Percentiles rank a stretch among this genome's conserved stretches.
Conservation (phyloP, 2,797 vertebrate species). For the Tokudaia tokunoshimensis region DNA sequence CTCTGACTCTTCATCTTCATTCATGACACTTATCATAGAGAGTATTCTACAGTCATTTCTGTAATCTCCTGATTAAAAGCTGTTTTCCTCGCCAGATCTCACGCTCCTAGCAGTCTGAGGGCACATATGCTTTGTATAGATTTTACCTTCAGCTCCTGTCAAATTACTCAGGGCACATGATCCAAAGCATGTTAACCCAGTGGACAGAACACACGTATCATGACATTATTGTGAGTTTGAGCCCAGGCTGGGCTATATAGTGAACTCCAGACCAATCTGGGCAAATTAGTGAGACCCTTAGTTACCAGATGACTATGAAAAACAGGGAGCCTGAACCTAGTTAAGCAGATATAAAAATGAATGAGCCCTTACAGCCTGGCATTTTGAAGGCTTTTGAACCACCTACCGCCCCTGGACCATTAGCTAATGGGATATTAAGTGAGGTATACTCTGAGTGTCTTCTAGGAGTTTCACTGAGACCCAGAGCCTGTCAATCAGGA, state of each 20-base stretch:
- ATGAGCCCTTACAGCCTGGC: fast-evolving
- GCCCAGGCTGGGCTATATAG: neutral
- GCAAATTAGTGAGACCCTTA: neutral
- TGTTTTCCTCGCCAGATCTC: neutral
- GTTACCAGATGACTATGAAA: neutral
- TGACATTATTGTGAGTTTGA: neutral
- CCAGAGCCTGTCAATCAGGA: neutral
- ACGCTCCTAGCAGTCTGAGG: neutral
- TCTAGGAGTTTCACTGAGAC: neutral
- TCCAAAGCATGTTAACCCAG: neutral
- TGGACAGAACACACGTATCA: neutral
- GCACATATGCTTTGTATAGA: neutral
- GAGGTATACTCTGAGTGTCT: too few relatives aligned
- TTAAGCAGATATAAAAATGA: neutral
- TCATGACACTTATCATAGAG: neutral
- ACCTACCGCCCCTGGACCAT: neutral
- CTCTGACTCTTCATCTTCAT: fast-evolving
- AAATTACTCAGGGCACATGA: neutral
- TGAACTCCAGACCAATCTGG: neutral
- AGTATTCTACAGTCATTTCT: neutral
- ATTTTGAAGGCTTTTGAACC: neutral
- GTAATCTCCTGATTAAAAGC: constrained; percentile 6
- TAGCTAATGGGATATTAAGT: neutral
- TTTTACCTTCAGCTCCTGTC: neutral
- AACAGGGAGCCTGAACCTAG: neutral